Base-by-base conservation (phyloP, 1,140 invertebrate genomes). In the Globodera ellingtonae region DNA sequence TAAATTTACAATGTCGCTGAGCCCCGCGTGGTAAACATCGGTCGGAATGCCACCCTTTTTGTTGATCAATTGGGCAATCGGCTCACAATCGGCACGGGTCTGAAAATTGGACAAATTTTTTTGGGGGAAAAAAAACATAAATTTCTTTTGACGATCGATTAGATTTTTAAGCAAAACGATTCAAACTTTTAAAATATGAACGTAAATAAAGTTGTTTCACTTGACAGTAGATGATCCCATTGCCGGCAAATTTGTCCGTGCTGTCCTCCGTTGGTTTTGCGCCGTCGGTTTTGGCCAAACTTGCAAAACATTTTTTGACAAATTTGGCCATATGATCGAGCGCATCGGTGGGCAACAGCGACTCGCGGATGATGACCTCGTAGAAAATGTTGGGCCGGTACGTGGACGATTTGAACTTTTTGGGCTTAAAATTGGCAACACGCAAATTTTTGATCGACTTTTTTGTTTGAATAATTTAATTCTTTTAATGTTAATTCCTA, bases 21-120 rank as follows among this genome's bases (percentile, higher is more conserved):
- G 91, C 0, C 95, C 95, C 13, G 96, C 97, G 91, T 98, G 96
- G 91, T 98, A 98, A 59, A 93, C 91, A 15, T 90, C 90, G 3
- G 94, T 93, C 86, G 74, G 73, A 10, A 82, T 78, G 18, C 72
- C 76, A 44, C 70, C 47, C 7, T 74, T 52, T 46, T n/a, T 24
- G 10, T 0, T 21, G 9, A 82, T 21, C 56, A 82, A 56, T 10
- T 72, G 47, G 4, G 70, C 81, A 21, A 81, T 84, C 15, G 82
- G 24, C 35, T 82, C 81, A 47, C 81, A 82, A 10, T 84, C 75
- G 24, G 82, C 69, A 15, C 73, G 24, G 5, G 81, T 70, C 67
- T 72, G 18, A 15, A n/a, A 18, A 62, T 35, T 35, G 18, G 18
- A 62, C 10, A 62, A 62, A 18, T 62, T 35, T 35, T 35, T 35